These are phyloP conservation scores for Meriones psammophilus DNA, from an alignment of 2,797 vertebrate genomes.

Conservation along the genomic window DNA sequence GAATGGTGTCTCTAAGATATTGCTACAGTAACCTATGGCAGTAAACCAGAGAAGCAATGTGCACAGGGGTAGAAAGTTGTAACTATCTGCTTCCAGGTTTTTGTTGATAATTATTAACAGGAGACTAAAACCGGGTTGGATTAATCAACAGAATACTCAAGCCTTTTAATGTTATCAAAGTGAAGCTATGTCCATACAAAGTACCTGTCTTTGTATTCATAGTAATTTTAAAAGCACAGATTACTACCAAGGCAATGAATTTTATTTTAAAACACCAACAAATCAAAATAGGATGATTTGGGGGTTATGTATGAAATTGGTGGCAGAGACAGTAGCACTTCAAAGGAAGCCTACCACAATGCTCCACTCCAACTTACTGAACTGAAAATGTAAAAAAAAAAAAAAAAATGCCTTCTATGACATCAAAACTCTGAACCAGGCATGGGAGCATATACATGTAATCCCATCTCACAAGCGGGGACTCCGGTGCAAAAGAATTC, in stretches of 20 bases:
- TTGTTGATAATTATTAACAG: slow-evolving; percentile 45
- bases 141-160: slow-evolving; percentile 52
- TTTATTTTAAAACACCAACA: slow-evolving; percentile 71
- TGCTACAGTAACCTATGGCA: slow-evolving; percentile 61
- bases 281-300: slow-evolving; percentile 39
- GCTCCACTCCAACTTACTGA: background rate
- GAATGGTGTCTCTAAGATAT: slow-evolving; percentile 72
- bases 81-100: slow-evolving; percentile 62
- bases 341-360: background rate
- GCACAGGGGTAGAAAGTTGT: slow-evolving; percentile 73
- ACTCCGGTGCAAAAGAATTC: background rate
- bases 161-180: slow-evolving; percentile 26
- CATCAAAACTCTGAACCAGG: background rate
- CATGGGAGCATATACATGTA: background rate
- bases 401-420: background rate
- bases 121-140: slow-evolving; percentile 34
- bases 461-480: background rate
- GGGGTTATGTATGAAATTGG: slow-evolving; percentile 25
- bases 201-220: background rate
- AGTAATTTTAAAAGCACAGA: slow-evolving; percentile 60
- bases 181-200: background rate
- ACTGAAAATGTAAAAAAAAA: background rate
- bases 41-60: slow-evolving; percentile 68
- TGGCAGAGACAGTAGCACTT: slow-evolving; percentile 4
- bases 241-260: slow-evolving; percentile 30